Evolutionary conservation across 2,113 vertebrate species (phyloP).

Genomic region (Ptychochromis oligacanthus): DNA sequence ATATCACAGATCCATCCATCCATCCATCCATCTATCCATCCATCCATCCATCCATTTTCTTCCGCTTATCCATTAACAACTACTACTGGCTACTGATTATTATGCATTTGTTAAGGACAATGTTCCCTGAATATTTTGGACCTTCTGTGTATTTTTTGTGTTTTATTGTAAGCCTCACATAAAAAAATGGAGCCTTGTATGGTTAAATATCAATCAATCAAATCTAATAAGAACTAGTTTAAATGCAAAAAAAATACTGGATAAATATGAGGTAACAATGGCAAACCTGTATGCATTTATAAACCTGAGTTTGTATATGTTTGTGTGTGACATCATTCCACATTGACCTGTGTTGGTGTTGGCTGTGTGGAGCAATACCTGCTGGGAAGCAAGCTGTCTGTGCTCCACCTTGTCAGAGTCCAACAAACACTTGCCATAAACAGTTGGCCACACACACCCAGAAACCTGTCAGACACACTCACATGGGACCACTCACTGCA

Average conservation of each 20-base stretch:
- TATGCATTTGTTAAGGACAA: too few species aligned
- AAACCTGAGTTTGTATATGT: background rate
- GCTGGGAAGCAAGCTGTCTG: conserved; percentile 68
- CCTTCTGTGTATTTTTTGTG: too few species aligned
- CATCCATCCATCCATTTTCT: too few species aligned
- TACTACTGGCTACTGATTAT: too few species aligned
- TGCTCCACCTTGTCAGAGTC: conserved; percentile 60
- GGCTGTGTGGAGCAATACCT: conserved; percentile 35
- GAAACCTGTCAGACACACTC: conserved; percentile 8
- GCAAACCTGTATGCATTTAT: too few species aligned
- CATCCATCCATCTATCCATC: too few species aligned
- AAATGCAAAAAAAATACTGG: background rate
- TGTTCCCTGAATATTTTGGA: too few species aligned
- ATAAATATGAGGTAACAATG: background rate
- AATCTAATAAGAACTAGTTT: background rate
- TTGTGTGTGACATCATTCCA: background rate
- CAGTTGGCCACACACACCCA: conserved; percentile 12
- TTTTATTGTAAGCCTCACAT: too few species aligned
- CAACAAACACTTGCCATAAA: conserved; percentile 41
- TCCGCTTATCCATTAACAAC: too few species aligned
- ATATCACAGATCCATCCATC: too few species aligned
- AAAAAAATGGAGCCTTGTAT: too few species aligned
- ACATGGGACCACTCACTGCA: background rate
- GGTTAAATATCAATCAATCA: too few species aligned
- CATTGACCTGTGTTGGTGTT: conserved; percentile 7